Evolutionary conservation across 2,113 vertebrate genomes (phyloP).

Genomic region (Colinus virginianus): DNA sequence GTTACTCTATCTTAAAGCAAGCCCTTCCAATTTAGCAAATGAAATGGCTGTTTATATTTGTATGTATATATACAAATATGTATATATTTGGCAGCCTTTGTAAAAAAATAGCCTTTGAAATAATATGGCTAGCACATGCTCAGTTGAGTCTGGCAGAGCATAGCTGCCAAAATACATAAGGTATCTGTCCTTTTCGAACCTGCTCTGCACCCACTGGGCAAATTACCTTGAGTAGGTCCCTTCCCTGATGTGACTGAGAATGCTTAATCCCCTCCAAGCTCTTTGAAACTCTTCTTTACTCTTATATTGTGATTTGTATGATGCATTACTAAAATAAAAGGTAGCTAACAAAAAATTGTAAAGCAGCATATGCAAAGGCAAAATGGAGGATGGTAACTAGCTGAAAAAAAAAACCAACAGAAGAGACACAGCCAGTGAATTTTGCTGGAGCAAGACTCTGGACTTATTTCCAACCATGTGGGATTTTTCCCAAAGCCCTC

Average conservation of each 20-base stretch:
- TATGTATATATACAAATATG: too few species aligned
- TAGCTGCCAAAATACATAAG: background rate
- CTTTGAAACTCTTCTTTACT: background rate
- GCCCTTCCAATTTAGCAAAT: background rate
- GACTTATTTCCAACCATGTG: background rate
- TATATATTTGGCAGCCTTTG: background rate
- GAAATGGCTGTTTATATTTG: background rate
- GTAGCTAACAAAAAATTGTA: background rate
- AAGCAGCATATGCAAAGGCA: background rate
- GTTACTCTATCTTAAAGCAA: background rate
- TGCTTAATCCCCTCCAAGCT: background rate
- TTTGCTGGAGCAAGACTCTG: background rate
- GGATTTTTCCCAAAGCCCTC: background rate
- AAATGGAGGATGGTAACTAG: background rate
- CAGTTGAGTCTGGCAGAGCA: background rate
- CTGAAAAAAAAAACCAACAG: background rate
- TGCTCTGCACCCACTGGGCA: background rate
- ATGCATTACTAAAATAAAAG: background rate
- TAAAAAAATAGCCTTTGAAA: background rate
- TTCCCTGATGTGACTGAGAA: background rate
- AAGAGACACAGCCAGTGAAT: background rate
- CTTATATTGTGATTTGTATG: background rate
- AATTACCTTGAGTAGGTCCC: background rate
- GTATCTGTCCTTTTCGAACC: background rate
- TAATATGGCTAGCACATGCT: background rate